Evolutionary conservation across 2,888 invertebrate species (phyloP).

Genomic region (Pyrochroa serraticornis): DNA sequence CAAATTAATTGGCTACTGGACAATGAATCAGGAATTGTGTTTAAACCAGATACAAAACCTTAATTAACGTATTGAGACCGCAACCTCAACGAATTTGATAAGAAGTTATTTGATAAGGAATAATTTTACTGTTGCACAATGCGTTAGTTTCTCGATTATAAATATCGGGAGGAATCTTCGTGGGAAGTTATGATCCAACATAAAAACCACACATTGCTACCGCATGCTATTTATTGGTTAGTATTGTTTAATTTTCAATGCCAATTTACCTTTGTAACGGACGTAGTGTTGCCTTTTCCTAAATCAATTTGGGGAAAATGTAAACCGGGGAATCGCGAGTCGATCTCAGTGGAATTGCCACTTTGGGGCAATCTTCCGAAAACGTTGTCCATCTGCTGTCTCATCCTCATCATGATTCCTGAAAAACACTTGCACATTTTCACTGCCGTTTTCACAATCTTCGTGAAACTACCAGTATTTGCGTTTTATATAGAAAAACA

Average conservation of each 20-base stretch:
- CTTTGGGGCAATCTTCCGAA: conserved; percentile 41
- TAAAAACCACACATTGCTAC: too few relatives aligned
- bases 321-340: conserved; percentile 31
- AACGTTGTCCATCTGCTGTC: conserved; percentile 48
- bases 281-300: conserved; percentile 55
- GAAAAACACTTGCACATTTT: conserved; percentile 33
- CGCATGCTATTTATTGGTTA: not conserved
- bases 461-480: conserved; percentile 25
- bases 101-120: too few relatives aligned
- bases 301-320: conserved; percentile 46
- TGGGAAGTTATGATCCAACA: not conserved
- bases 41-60: too few relatives aligned
- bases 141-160: too few relatives aligned
- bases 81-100: too few relatives aligned
- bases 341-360: conserved; percentile 34
- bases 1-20: too few relatives aligned
- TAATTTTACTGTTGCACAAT: too few relatives aligned
- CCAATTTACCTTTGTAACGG: conserved; percentile 53
- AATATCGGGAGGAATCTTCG: too few relatives aligned
- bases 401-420: conserved; percentile 49
- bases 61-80: too few relatives aligned
- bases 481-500: conserved; percentile 30
- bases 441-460: conserved; percentile 25
- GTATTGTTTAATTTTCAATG: not conserved
- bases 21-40: too few relatives aligned